These are phyloP conservation scores for Helicorthomorpha holstii DNA, from an alignment of 1,140 invertebrate species.

Conservation along the genomic window DNA sequence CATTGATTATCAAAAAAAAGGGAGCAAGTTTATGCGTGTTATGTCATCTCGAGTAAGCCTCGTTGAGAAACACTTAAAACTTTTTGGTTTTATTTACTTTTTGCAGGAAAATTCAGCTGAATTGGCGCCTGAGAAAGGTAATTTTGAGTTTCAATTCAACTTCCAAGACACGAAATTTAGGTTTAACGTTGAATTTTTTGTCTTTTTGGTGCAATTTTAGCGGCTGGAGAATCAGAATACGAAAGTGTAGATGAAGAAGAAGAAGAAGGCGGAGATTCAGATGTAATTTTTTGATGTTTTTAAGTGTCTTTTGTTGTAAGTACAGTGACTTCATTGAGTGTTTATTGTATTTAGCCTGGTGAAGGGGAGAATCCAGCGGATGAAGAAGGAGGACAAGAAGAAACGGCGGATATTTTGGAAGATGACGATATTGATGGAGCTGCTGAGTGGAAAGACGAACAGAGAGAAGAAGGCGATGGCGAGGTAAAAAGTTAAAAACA, in stretches of 20 bases:
- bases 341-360: background rate
- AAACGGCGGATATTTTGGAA: constrained; percentile 16
- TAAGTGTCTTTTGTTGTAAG: background rate
- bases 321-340: background rate
- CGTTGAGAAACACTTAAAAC: too few species aligned
- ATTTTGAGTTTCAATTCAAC: background rate
- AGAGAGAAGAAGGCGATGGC: constrained; percentile 27
- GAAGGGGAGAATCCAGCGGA: constrained; percentile 1
- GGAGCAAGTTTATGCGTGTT: too few species aligned
- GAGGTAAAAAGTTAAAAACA: too few species aligned
- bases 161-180: too few species aligned
- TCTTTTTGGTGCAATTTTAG: background rate
- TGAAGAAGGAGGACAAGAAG: constrained; percentile 16
- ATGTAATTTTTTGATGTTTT: background rate
- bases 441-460: constrained; percentile 17
- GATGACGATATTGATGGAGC: constrained; percentile 18
- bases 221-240: background rate
- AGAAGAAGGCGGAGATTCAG: background rate
- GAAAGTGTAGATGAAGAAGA: constrained; percentile 1
- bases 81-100: background rate
- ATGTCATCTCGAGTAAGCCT: too few species aligned
- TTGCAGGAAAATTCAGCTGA: background rate
- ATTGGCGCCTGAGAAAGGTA: background rate
- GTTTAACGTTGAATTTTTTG: too few species aligned
- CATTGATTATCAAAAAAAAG: too few species aligned